phyloP scores from a whole-genome alignment of 2,888 invertebrate species.

The Mythimna pallens region DNA sequence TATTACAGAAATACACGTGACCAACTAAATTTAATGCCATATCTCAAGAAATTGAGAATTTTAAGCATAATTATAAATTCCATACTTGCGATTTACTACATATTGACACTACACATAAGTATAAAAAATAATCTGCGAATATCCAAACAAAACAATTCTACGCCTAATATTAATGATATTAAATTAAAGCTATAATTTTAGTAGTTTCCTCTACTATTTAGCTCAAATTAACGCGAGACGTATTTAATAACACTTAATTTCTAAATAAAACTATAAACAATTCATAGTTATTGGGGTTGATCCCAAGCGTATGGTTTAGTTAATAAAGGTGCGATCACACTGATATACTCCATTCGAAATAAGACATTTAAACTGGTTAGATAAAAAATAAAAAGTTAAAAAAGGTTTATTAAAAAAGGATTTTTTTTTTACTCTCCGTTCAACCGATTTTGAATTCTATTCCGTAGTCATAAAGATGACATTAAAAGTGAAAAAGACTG shows the following conservation, averaged over 20 bases:
- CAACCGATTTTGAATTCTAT: too few relatives aligned
- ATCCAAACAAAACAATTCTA: slow-evolving; percentile 60
- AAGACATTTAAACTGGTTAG: too few relatives aligned
- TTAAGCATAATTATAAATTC: not conserved
- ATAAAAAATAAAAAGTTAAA: too few relatives aligned
- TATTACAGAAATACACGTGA: not conserved
- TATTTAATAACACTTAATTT: slow-evolving; percentile 63
- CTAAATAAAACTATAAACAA: slow-evolving; percentile 60
- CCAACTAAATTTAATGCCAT: not conserved
- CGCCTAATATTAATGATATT: slow-evolving; percentile 60
- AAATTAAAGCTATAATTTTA: slow-evolving; percentile 68
- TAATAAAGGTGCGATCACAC: slow-evolving; percentile 36
- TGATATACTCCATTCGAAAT: not conserved
- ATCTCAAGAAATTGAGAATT: not conserved
- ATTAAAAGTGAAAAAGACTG: too few relatives aligned
- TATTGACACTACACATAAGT: slow-evolving; percentile 21
- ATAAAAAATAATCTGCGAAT: slow-evolving; percentile 55
- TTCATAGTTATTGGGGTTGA: slow-evolving; percentile 36
- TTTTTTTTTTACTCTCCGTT: too few relatives aligned
- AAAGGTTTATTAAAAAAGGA: too few relatives aligned
- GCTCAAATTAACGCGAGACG: slow-evolving; percentile 60
- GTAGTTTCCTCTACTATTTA: slow-evolving; percentile 58
- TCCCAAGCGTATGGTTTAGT: slow-evolving; percentile 52
- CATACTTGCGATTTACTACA: not conserved
- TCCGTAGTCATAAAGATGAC: too few relatives aligned